Conservation (phyloP, 2,888 invertebrate species). For the Drosophila nigricruria region DNA sequence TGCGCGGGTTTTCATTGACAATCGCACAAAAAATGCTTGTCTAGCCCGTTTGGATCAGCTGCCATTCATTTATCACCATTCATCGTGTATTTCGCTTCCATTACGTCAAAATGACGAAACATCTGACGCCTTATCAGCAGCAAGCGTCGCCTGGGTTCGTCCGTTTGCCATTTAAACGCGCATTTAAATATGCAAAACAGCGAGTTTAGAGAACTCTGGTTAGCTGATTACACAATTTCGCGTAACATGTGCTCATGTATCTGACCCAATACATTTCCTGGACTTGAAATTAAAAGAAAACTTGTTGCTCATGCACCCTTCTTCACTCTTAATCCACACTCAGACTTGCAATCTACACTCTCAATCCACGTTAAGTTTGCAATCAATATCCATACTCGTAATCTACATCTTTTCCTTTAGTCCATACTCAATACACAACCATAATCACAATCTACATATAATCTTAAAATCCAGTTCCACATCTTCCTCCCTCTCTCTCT, state of each 20-base stretch:
- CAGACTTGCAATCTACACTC: neutral
- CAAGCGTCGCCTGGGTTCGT: conserved; percentile 20
- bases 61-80: conserved; percentile 61
- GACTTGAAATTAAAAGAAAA: conserved; percentile 69
- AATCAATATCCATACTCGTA: neutral
- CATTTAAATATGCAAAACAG: conserved; percentile 22
- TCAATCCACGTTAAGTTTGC: neutral
- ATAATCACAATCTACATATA: too few species aligned
- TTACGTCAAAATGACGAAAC: conserved; percentile 62
- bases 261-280: conserved; percentile 72
- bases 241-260: conserved; percentile 24
- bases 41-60: conserved; percentile 16
- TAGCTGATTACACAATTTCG: conserved; percentile 16
- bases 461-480: too few species aligned
- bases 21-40: conserved; percentile 36
- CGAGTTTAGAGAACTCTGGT: neutral
- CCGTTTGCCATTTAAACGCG: conserved; percentile 57
- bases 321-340: neutral
- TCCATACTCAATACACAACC: too few species aligned
- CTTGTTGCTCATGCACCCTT: conserved; percentile 47
- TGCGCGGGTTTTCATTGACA: conserved; percentile 43
- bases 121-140: conserved; percentile 52
- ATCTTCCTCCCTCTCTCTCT: neutral
- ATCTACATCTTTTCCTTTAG: neutral
- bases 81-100: conserved; percentile 34